Conservation (phyloP, 2,113 vertebrate species). For the Petromus typicus region DNA sequence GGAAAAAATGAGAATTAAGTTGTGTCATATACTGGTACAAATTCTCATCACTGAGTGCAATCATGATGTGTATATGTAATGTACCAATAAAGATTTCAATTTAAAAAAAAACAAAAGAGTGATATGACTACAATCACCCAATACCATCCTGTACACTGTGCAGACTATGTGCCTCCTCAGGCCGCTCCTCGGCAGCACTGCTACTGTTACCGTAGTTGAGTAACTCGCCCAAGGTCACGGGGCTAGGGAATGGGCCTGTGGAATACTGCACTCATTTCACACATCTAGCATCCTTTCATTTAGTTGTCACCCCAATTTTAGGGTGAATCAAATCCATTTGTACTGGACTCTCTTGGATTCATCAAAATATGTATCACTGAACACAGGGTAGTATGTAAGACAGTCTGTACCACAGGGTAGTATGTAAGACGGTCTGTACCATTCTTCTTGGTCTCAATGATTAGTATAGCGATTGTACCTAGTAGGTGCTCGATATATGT, state of each 20-base stretch:
- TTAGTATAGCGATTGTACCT: not conserved
- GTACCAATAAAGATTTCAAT: no score
- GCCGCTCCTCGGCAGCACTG: not conserved
- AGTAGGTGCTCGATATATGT: not conserved
- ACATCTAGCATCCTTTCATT: not conserved
- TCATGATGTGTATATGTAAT: no score
- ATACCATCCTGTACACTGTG: not conserved
- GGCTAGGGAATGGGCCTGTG: not conserved
- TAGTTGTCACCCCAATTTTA: not conserved
- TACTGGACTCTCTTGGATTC: not conserved
- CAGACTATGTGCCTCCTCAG: fast-evolving
- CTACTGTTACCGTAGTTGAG: not conserved
- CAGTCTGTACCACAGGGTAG: not conserved
- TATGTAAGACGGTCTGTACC: not conserved
- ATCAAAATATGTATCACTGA: not conserved
- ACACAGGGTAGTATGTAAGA: not conserved
- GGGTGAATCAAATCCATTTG: not conserved
- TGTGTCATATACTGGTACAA: no score
- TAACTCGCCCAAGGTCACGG: not conserved
- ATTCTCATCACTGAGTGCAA: no score
- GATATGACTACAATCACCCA: not conserved
- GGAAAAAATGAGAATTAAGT: no score
- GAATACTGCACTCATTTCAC: not conserved
- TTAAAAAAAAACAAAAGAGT: no score
- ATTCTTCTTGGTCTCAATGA: conserved; percentile 11